These are phyloP conservation scores for Ammospiza nelsoni DNA, from an alignment of 2,113 vertebrate species.

Conservation along the genomic window DNA sequence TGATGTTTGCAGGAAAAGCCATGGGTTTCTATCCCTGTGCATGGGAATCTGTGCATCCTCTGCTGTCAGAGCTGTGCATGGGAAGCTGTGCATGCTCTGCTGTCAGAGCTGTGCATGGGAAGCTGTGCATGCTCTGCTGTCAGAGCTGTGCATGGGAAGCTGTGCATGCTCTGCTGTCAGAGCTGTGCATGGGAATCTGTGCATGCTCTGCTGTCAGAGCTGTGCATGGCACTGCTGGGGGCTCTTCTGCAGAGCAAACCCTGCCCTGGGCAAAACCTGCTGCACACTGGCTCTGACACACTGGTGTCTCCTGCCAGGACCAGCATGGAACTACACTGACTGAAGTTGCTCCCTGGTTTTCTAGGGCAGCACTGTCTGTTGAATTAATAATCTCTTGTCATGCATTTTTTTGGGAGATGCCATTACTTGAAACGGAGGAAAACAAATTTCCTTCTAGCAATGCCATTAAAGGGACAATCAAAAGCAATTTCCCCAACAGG, in stretches of 20 bases:
- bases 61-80: not conserved
- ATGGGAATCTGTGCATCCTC: not conserved
- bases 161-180: not conserved
- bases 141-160: not conserved
- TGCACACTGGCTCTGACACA: not conserved
- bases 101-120: no score
- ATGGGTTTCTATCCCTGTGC: rapidly evolving
- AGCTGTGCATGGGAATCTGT: not conserved
- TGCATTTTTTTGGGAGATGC: not conserved
- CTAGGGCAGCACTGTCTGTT: not conserved
- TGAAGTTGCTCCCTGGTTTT: not conserved
- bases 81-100: no score
- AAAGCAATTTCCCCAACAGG: not conserved
- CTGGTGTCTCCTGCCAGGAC: not conserved
- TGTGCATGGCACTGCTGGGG: not conserved
- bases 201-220: not conserved
- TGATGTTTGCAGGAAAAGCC: not conserved
- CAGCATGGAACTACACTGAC: no score
- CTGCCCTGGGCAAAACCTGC: not conserved
- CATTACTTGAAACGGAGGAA: not conserved
- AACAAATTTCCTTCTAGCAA: not conserved
- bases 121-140: no score
- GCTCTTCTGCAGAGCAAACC: not conserved
- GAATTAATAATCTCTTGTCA: not conserved
- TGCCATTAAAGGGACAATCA: not conserved